These are phyloP conservation scores for Kryphioiulus occultus DNA, from an alignment of 2,888 invertebrate genomes.

Conservation along the genomic window DNA sequence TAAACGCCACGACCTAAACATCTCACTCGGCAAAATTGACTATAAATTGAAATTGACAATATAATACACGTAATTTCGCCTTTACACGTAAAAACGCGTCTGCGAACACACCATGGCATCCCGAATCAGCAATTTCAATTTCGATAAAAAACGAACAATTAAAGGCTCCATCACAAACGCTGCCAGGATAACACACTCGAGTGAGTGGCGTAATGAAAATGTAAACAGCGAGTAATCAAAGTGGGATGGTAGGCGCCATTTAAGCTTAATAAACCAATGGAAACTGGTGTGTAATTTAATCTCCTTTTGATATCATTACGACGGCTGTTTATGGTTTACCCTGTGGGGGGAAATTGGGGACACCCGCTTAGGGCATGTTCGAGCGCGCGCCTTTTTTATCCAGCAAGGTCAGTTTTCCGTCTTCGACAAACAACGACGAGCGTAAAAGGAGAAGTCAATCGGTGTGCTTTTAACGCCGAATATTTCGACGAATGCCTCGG, in stretches of 20 bases:
- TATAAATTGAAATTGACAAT: too few species aligned
- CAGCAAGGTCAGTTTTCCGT: background rate
- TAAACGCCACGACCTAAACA: too few species aligned
- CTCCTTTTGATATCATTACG: slow-evolving; percentile 46
- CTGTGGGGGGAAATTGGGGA: background rate
- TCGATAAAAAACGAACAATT: background rate
- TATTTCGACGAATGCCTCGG: background rate
- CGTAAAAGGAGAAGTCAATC: background rate
- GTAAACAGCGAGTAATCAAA: slow-evolving; percentile 27
- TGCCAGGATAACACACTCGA: background rate
- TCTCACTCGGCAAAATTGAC: too few species aligned
- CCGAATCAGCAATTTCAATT: too few species aligned
- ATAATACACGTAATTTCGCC: too few species aligned
- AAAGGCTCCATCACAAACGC: background rate
- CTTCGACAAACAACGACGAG: background rate
- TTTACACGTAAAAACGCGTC: too few species aligned
- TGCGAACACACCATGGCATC: too few species aligned
- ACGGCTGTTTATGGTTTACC: slow-evolving; percentile 29
- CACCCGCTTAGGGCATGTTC: slow-evolving; percentile 9
- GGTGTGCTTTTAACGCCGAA: background rate
- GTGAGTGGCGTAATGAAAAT: background rate
- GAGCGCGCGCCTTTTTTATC: background rate
- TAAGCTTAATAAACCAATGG: slow-evolving; percentile 53
- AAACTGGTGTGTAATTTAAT: slow-evolving; percentile 53
- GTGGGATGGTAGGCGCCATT: slow-evolving; percentile 45